Evolutionary conservation across 2,113 vertebrate genomes (phyloP), one percentile per base, ranked within the genome.

Genomic region (Pardalotus punctatus): DNA sequence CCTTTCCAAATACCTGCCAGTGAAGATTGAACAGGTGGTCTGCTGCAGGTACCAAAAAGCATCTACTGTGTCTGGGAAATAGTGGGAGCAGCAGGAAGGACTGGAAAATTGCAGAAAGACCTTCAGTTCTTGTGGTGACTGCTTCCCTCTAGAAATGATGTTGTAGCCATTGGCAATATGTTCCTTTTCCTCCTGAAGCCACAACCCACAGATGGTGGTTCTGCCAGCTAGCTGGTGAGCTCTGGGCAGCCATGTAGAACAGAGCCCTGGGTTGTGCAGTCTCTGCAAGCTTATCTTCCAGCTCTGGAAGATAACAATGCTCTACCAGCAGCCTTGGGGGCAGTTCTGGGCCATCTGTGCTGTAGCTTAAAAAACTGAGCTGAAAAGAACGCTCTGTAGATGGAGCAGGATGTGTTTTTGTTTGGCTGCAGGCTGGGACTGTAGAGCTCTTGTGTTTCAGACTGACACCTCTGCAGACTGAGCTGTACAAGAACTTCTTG

Each of bases 21-120:
- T 99, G 96, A 99, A 99, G 96, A 98, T 99, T 12, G 99, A 99
- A 91, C 99, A 99, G 91, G 99, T 99, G 70, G 99, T 99, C 56
- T 99, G 99, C 95, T 99, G 99, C 98, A 99, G 99, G 99, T 99
- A 98, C 56, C 54, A 20, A 25, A 88, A 82, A 62, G 33, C 81
- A 33, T 45, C 14, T 77, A 12, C 31, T 79, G 7, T 93, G 45
- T 48, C 61, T 91, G 74, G 50, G 82, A 50, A 72, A 83, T 2
- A 21, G 24, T 47, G 43, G 19, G 38, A 96, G 10, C n/a, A 79
- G 35, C 3, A 67, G 74, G 42, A 77, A 71, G 36, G 58, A 54
- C 54, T 36, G 24, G 73, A 72, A 33, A 42, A 20, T 28, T 77
- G 38, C 38, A 70, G 54, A 58, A 83, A 86, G 5, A n/a, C 22